Percentiles rank a stretch among this genome's conserved stretches.
phyloP scores from a whole-genome alignment of 2,888 invertebrate genomes.

The Agrotis segetum region DNA sequence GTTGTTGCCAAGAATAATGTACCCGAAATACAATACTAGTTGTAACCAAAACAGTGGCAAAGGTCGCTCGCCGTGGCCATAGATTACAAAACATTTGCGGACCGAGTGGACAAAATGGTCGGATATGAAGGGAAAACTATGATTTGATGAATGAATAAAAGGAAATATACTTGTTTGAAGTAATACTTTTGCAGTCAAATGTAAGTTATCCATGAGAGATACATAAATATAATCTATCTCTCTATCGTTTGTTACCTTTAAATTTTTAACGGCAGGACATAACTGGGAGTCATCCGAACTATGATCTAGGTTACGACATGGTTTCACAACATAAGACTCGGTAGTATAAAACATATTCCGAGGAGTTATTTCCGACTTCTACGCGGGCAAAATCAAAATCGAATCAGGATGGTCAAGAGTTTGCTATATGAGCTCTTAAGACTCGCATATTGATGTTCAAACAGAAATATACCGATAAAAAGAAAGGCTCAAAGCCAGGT shows the following conservation, averaged over 20 bases:
- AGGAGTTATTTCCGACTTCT: too few relatives aligned
- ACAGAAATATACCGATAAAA: constrained; percentile 16
- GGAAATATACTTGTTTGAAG: neutral
- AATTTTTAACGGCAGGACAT: too few relatives aligned
- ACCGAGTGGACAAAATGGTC: constrained; percentile 13
- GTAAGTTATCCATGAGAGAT: neutral
- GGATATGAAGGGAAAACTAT: constrained; percentile 20
- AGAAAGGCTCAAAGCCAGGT: constrained; percentile 20
- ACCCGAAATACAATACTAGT: constrained; percentile 61
- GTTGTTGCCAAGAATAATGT: constrained; percentile 66
- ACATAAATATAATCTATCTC: too few relatives aligned
- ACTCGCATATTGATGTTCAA: neutral
- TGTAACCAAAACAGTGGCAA: constrained; percentile 63
- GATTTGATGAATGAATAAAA: neutral
- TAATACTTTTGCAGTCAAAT: neutral
- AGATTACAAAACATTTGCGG: constrained; percentile 56
- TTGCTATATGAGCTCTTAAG: too few relatives aligned
- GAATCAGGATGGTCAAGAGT: too few relatives aligned
- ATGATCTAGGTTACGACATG: too few relatives aligned
- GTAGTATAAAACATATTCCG: too few relatives aligned
- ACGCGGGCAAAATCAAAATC: too few relatives aligned
- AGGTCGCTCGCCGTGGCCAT: constrained; percentile 58
- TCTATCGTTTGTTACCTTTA: too few relatives aligned
- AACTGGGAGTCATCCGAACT: too few relatives aligned
- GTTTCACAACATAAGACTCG: too few relatives aligned